Conservation (phyloP, 2,113 vertebrate species). For the Naja naja region DNA sequence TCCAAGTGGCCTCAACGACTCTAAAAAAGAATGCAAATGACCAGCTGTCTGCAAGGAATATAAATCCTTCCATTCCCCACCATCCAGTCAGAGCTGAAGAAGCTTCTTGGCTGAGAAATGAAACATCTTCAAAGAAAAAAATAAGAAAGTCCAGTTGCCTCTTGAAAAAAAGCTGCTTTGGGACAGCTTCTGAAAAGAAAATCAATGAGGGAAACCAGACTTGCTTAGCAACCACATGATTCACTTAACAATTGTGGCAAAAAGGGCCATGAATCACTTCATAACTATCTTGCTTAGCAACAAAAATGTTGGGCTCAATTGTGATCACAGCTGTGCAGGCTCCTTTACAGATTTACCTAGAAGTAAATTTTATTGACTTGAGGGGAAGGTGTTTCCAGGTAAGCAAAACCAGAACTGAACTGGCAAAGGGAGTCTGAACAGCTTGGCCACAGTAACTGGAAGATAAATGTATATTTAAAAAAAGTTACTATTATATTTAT, state of each 20-base stretch:
- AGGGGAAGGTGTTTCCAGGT: not conserved
- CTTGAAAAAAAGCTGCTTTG: too few relatives aligned
- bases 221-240: not conserved
- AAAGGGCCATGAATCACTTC: too few relatives aligned
- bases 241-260: not conserved
- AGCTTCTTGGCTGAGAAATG: too few relatives aligned
- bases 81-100: too few relatives aligned
- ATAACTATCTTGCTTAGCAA: not conserved
- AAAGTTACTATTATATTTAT: not conserved
- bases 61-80: too few relatives aligned
- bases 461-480: not conserved
- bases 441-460: not conserved
- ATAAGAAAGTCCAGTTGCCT: too few relatives aligned
- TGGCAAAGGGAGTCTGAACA: not conserved
- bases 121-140: too few relatives aligned
- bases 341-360: not conserved
- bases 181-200: not conserved
- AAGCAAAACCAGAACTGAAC: not conserved
- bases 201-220: not conserved
- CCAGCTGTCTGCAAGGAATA: too few relatives aligned
- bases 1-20: too few relatives aligned
- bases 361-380: not conserved
- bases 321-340: not conserved
- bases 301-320: not conserved
- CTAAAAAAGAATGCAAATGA: too few relatives aligned